A percentile compares a stretch with the other conserved stretches of the same genome.
Conservation (phyloP, 2,888 invertebrate species). For the Magallana nippona region DNA sequence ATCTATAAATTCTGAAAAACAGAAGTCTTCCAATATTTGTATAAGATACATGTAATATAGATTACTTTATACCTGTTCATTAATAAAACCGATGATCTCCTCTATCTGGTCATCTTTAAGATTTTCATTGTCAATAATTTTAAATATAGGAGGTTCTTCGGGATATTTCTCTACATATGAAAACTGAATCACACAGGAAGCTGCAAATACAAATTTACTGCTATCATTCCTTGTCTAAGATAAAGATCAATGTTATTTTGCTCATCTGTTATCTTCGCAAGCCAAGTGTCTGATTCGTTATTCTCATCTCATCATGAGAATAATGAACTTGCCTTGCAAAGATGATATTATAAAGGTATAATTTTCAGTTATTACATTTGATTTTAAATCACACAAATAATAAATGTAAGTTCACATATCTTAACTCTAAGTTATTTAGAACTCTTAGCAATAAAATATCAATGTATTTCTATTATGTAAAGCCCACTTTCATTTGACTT, state of each 20-base stretch:
- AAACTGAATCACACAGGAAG: conserved; percentile 89
- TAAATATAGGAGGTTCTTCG: conserved; percentile 90
- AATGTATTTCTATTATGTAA: too few species aligned
- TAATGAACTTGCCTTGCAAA: background rate
- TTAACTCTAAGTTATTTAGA: too few species aligned
- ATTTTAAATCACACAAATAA: too few species aligned
- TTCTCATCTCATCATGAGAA: background rate
- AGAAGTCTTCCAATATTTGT: background rate
- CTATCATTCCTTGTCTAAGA: background rate
- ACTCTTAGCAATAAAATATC: too few species aligned
- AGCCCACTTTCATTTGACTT: too few species aligned
- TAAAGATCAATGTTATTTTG: background rate
- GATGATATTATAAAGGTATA: too few species aligned
- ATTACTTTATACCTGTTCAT: conserved; percentile 65
- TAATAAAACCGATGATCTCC: conserved; percentile 68
- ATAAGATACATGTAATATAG: too few species aligned
- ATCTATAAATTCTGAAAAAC: too few species aligned
- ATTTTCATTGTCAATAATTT: conserved; percentile 83
- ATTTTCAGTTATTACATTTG: too few species aligned
- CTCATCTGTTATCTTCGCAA: too few species aligned
- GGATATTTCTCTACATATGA: conserved; percentile 93
- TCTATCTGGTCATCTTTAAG: conserved; percentile 83
- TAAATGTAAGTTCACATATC: too few species aligned
- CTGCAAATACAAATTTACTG: conserved; percentile 50
- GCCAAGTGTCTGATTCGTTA: too few species aligned